These are phyloP conservation scores for Seira musarum DNA, from an alignment of 2,888 invertebrate species.

Conservation along the genomic window DNA sequence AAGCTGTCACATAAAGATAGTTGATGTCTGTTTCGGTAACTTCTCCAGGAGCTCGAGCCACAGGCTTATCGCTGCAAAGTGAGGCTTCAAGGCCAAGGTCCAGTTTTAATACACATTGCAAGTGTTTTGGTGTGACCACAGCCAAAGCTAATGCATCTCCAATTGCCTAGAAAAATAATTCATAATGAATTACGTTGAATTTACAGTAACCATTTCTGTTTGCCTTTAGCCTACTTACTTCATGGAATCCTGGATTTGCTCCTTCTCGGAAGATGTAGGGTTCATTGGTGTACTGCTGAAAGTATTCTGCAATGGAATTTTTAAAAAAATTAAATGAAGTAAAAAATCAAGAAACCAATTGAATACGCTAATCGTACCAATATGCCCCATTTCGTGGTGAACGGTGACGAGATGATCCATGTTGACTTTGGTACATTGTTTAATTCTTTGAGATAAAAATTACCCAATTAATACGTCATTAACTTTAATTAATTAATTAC, in stretches of 20 bases:
- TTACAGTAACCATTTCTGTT: conserved; percentile 8
- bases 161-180: conserved; percentile 60
- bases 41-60: conserved; percentile 2
- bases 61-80: conserved; percentile 16
- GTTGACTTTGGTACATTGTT: conserved; percentile 71
- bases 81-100: conserved; percentile 49
- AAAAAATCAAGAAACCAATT: not conserved
- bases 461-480: no score
- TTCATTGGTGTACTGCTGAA: conserved; percentile 81
- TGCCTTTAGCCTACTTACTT: no score
- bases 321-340: not conserved
- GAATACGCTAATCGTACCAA: conserved; percentile 67
- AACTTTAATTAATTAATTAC: no score
- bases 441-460: conserved; percentile 68
- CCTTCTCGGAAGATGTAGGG: conserved; percentile 83
- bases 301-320: conserved; percentile 76
- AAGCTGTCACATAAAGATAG: conserved; percentile 71
- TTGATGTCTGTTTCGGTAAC: conserved; percentile 69
- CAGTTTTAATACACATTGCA: conserved; percentile 63
- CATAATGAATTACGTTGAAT: conserved; percentile 3
- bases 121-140: conserved; percentile 69
- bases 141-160: conserved; percentile 71
- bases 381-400: conserved; percentile 91
- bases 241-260: conserved; percentile 80
- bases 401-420: conserved; percentile 75